Evolutionary conservation across 2,888 invertebrate species (phyloP).

Genomic region (Drosophila putrida): DNA sequence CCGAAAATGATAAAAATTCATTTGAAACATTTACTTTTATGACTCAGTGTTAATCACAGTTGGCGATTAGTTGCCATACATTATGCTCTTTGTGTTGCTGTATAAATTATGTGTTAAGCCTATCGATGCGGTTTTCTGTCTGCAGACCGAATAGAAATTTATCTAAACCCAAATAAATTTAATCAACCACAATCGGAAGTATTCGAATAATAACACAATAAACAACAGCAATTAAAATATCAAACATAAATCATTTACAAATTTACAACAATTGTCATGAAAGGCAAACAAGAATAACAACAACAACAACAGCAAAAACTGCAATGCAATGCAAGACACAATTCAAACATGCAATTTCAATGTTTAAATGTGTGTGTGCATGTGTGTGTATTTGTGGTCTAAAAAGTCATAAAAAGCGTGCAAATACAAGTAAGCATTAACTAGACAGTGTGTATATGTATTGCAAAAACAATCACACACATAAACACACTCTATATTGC

Average conservation of each 20-base stretch:
- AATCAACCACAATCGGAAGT: conserved; percentile 81
- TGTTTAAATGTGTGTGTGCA: conserved; percentile 23
- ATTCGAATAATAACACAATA: conserved; percentile 81
- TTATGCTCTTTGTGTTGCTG: conserved; percentile 43
- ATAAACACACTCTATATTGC: not conserved
- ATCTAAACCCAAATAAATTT: conserved; percentile 78
- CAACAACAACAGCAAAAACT: conserved; percentile 24
- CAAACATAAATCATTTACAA: conserved; percentile 79
- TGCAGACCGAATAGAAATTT: conserved; percentile 51
- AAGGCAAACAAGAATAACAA: conserved; percentile 49
- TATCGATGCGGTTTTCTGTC: conserved; percentile 65
- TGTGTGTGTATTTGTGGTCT: conserved; percentile 37
- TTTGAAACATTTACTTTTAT: conserved; percentile 22
- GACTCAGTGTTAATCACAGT: conserved; percentile 41
- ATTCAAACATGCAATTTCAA: conserved; percentile 47
- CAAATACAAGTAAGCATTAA: conserved; percentile 58
- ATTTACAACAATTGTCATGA: conserved; percentile 75
- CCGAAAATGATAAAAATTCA: not conserved
- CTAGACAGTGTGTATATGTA: conserved; percentile 20
- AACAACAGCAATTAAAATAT: conserved; percentile 81
- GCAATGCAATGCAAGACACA: conserved; percentile 60
- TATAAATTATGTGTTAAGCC: conserved; percentile 58
- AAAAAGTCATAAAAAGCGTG: conserved; percentile 69
- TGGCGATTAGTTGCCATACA: conserved; percentile 40
- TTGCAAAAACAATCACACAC: not conserved